A percentile compares a stretch with the other conserved stretches of the same genome.
These are phyloP conservation scores for Chrysomela aeneicollis DNA, from an alignment of 2,888 invertebrate genomes.

Conservation along the genomic window DNA sequence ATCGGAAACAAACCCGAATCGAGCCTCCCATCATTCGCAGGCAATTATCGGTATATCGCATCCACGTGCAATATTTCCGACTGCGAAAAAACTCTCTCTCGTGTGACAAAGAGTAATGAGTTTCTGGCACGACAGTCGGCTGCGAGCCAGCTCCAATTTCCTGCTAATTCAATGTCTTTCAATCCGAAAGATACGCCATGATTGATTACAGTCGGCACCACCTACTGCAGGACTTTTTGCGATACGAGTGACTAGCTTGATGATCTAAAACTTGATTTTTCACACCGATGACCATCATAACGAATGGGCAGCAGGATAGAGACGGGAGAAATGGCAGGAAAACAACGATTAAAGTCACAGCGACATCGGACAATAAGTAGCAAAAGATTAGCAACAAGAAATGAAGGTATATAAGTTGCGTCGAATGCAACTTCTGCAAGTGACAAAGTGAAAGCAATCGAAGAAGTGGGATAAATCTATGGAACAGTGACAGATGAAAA, in stretches of 20 bases:
- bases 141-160: conserved; percentile 59
- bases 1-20: neutral
- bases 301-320: too few species aligned
- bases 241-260: too few species aligned
- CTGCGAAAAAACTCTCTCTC: conserved; percentile 20
- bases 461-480: too few species aligned
- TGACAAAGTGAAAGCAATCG: too few species aligned
- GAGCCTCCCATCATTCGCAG: neutral
- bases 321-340: too few species aligned
- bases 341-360: too few species aligned
- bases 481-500: too few species aligned
- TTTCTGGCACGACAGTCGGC: conserved; percentile 45
- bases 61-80: conserved; percentile 27
- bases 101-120: conserved; percentile 60
- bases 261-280: conserved; percentile 5
- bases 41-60: neutral
- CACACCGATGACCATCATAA: too few species aligned
- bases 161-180: conserved; percentile 65
- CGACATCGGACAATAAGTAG: too few species aligned
- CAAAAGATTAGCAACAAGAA: too few species aligned
- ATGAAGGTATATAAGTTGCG: too few species aligned
- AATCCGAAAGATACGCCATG: conserved; percentile 62
- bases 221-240: conserved; percentile 41
- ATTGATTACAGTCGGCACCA: conserved; percentile 58
- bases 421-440: too few species aligned